A percentile compares a stretch with the other conserved stretches of the same genome.
Conservation (phyloP, 2,797 vertebrate genomes). For the Amniataba percoides region DNA sequence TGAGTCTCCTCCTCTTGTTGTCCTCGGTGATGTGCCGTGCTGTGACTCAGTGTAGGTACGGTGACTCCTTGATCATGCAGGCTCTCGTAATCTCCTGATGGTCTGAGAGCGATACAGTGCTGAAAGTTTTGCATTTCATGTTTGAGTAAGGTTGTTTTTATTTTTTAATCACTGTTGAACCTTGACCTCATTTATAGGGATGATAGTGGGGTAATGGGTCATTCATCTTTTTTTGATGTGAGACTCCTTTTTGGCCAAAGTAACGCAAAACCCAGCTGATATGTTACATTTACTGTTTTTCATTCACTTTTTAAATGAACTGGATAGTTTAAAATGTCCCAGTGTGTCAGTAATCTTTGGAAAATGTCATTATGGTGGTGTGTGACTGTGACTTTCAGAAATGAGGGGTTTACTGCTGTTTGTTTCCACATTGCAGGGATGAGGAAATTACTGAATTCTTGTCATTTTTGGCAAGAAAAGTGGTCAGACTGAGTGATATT, state of each 20-base stretch:
- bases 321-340: neutral
- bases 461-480: neutral
- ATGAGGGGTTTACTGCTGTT: neutral
- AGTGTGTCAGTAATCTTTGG: neutral
- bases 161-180: neutral
- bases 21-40: constrained; percentile 1
- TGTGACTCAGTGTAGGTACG: constrained; percentile 31
- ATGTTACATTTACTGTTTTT: neutral
- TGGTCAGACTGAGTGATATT: neutral
- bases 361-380: neutral
- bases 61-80: constrained; percentile 5
- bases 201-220: neutral
- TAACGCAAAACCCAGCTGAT: neutral
- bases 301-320: neutral
- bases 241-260: neutral
- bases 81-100: neutral
- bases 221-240: neutral
- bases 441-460: constrained; percentile 9
- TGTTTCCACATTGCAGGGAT: neutral
- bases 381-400: neutral
- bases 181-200: neutral
- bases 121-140: too few relatives aligned
- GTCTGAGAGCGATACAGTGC: neutral
- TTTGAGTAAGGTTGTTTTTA: neutral
- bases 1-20: constrained; percentile 24